phyloP scores from a whole-genome alignment of 1,140 invertebrate species.

The Penaeus chinensis region DNA sequence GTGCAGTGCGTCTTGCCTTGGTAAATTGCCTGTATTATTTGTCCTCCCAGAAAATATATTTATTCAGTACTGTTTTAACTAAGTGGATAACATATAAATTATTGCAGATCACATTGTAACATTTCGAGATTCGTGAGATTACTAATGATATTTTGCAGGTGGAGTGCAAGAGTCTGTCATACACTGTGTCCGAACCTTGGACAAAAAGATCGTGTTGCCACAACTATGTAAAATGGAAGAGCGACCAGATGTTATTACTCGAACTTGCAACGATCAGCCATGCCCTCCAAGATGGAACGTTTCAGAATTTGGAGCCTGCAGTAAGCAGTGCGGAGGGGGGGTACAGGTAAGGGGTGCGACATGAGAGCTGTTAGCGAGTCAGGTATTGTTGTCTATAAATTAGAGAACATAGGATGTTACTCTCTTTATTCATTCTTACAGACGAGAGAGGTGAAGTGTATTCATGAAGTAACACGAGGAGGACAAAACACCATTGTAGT shows the following conservation, averaged over 20 bases:
- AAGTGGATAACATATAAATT: neutral
- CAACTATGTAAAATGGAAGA: conserved; percentile 84
- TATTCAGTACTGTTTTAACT: neutral
- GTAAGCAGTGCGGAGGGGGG: conserved; percentile 91
- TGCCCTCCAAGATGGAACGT: conserved; percentile 84
- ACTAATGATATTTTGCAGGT: conserved; percentile 23
- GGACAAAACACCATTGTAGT: conserved; percentile 87
- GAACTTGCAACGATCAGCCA: conserved; percentile 92
- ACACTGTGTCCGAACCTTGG: conserved; percentile 88
- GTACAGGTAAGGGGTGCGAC: conserved; percentile 72
- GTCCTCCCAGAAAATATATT: neutral
- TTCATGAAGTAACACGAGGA: conserved; percentile 90
- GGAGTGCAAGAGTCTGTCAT: conserved; percentile 88
- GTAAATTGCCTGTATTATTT: conserved; percentile 70
- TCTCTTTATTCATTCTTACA: conserved; percentile 64
- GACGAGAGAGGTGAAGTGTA: conserved; percentile 79
- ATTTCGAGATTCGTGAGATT: too few species aligned
- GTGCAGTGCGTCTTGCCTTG: conserved; percentile 94
- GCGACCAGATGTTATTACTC: conserved; percentile 88
- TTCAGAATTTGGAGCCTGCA: conserved; percentile 79
- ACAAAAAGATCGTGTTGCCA: conserved; percentile 83
- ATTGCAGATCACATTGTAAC: too few species aligned
- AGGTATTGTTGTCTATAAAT: neutral
- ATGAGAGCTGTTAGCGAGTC: neutral
- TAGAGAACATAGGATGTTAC: too few species aligned